These are phyloP conservation scores for Notechis scutatus DNA, from an alignment of 2,113 vertebrate species.

Conservation along the genomic window DNA sequence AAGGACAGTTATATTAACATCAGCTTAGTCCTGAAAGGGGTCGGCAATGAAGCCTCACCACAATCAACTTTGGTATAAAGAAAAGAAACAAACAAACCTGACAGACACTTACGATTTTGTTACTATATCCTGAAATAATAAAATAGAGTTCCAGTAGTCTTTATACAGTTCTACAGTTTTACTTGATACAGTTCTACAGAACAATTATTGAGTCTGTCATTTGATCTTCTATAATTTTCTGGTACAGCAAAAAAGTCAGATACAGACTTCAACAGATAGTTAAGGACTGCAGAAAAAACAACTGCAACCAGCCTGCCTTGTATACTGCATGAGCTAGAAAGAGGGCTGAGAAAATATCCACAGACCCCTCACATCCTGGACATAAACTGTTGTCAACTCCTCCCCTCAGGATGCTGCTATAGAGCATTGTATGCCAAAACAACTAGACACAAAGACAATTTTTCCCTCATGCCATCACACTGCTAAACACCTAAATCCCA, in stretches of 20 bases:
- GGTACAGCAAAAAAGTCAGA: neutral
- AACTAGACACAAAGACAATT: neutral
- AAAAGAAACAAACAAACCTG: neutral
- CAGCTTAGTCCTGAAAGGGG: neutral
- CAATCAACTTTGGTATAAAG: neutral
- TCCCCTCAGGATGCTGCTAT: neutral
- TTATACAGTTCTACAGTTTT: neutral
- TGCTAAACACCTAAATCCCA: neutral
- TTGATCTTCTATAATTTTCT: neutral
- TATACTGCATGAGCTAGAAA: neutral
- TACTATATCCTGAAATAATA: neutral
- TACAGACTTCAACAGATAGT: neutral
- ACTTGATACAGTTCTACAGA: neutral
- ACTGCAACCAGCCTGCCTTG: neutral
- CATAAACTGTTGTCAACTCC: neutral
- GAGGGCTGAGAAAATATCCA: neutral
- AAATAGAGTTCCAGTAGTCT: neutral
- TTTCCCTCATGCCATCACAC: neutral
- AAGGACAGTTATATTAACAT: neutral
- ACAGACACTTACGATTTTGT: neutral
- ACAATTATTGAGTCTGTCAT: neutral
- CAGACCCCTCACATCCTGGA: neutral
- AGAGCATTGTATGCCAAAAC: neutral
- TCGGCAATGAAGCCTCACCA: neutral
- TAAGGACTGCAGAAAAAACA: neutral